phyloP scores from a whole-genome alignment of 2,113 vertebrate genomes.

The Microtus pennsylvanicus region DNA sequence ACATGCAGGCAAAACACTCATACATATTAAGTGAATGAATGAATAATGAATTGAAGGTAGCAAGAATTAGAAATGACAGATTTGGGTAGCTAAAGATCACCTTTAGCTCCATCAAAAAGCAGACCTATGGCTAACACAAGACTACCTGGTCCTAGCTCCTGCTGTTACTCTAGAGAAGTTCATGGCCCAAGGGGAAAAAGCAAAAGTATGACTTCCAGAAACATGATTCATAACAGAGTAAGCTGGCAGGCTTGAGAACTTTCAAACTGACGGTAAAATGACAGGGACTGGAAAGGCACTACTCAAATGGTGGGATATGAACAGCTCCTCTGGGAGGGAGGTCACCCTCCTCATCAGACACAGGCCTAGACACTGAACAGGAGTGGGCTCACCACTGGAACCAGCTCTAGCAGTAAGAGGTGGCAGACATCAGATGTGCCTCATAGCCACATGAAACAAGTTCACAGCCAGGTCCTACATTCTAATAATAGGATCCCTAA shows the following conservation, averaged over 20 bases:
- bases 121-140: not conserved
- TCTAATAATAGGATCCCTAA: not conserved
- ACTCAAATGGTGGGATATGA: not conserved
- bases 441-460: not conserved
- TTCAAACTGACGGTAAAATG: conserved; percentile 51
- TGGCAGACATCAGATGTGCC: not conserved
- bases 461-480: not conserved
- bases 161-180: not conserved
- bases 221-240: conserved; percentile 46
- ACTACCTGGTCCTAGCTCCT: not conserved
- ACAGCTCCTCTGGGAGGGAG: conserved; percentile 3
- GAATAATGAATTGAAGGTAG: not conserved
- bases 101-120: not conserved
- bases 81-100: not conserved
- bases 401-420: not conserved
- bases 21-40: not conserved
- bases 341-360: not conserved
- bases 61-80: conserved; percentile 46
- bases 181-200: not conserved
- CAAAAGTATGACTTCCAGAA: conserved; percentile 9
- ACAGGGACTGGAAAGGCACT: not conserved
- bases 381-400: not conserved
- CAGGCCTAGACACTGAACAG: not conserved
- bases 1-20: not conserved
- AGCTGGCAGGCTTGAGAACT: conserved; percentile 12